These are phyloP conservation scores for Hemistola chrysoprasaria DNA, from an alignment of 2,888 invertebrate genomes.

Conservation along the genomic window DNA sequence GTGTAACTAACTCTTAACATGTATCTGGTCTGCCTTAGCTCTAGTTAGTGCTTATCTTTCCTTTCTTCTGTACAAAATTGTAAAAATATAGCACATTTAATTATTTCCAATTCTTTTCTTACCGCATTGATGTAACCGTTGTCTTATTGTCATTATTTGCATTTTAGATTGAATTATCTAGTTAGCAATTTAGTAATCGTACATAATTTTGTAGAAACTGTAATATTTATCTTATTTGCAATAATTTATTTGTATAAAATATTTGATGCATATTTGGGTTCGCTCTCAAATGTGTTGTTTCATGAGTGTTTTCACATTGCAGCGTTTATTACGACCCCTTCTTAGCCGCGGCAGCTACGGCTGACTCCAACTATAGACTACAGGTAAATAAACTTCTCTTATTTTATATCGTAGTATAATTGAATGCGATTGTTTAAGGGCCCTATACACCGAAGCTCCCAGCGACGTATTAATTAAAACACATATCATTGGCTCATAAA, in stretches of 20 bases:
- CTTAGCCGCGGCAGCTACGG: slow-evolving; percentile 93
- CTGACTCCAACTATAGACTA: slow-evolving; percentile 94
- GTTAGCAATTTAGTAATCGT: slow-evolving; percentile 13
- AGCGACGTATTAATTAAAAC: too few species aligned
- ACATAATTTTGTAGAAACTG: too few species aligned
- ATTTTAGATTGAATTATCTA: slow-evolving; percentile 14
- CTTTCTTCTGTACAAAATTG: slow-evolving; percentile 23
- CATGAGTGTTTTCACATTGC: slow-evolving; percentile 63
- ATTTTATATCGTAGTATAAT: background rate
- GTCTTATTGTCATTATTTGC: slow-evolving; percentile 13
- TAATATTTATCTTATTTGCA: too few species aligned
- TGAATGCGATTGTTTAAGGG: too few species aligned
- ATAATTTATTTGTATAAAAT: background rate
- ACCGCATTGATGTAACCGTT: slow-evolving; percentile 16
- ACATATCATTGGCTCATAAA: too few species aligned
- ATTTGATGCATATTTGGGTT: background rate
- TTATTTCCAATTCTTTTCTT: slow-evolving; percentile 23
- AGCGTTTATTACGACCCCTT: slow-evolving; percentile 98
- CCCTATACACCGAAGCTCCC: too few species aligned
- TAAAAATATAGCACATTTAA: slow-evolving; percentile 17
- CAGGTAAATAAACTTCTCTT: slow-evolving; percentile 85
- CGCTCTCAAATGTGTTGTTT: too few species aligned
- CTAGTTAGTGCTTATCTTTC: slow-evolving; percentile 32
- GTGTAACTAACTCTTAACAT: slow-evolving; percentile 42
- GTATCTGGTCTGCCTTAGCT: slow-evolving; percentile 42